Base-by-base conservation (phyloP, 2,797 vertebrate genomes). In the Rhabdophis nuchalis region DNA sequence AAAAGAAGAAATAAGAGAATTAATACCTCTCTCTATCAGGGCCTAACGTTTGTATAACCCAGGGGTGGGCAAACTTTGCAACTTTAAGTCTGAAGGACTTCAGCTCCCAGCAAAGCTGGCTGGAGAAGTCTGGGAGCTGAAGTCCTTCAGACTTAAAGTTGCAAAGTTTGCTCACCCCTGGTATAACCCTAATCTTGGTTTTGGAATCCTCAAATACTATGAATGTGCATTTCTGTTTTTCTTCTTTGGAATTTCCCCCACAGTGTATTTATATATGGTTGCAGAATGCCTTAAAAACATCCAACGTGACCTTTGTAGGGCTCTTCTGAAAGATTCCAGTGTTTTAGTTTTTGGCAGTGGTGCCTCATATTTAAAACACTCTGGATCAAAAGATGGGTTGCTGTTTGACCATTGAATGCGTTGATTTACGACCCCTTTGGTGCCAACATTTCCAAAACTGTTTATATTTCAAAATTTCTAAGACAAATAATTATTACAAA, bases 1-100 rank as follows among this genome's bases (percentile, higher is more conserved):
- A 94, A 94, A 94, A 94, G 82, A 88, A 95, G 93, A 96, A 96
- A 93, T 18, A 92, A 95, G 93, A 88, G 68, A 95, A 92, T 93
- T 23, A 11, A 25, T 72, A 72, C 20, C 36, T 72, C 68, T 36
- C 16, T 90, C 93, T 95, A 89, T 87, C 87, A 88, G 72, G 54
- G 87, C 57, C 87, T 90, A 54, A 90, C 94, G 58, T 20, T 88
- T 95, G 95, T 94, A 93, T 96, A 92, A 77, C 57, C 58, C 85
- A n/a, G n/a, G n/a, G n/a, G n/a, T n/a, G n/a, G n/a, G n/a, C n/a
- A n/a, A n/a, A n/a, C n/a, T n/a, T n/a, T n/a, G n/a, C n/a, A n/a
- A n/a, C n/a, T n/a, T n/a, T n/a, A n/a, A n/a, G n/a, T n/a, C n/a
- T n/a, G n/a, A n/a, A n/a, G n/a, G n/a, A n/a, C n/a, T n/a, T n/a